A percentile compares a stretch with the other conserved stretches of the same genome.
phyloP scores from a whole-genome alignment of 2,888 invertebrate species.

The Lathronympha strigana region DNA sequence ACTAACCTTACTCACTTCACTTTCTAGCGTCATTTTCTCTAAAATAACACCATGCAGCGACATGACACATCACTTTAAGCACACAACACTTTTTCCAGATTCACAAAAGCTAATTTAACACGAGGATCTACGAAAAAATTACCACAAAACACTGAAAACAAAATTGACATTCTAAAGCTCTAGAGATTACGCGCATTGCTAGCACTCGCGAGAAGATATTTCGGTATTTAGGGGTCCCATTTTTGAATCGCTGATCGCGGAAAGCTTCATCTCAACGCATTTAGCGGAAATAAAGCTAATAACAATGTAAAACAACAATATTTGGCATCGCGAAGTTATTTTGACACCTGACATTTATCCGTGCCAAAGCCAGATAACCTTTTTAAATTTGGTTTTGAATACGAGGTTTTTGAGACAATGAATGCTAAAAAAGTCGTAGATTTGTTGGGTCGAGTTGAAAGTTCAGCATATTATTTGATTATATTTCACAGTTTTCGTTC shows the following conservation, averaged over 20 bases:
- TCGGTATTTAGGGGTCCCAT: slow-evolving; percentile 44
- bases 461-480: background rate
- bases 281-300: slow-evolving; percentile 51
- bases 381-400: slow-evolving; percentile 32
- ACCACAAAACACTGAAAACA: slow-evolving; percentile 71
- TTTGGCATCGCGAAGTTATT: slow-evolving; percentile 80
- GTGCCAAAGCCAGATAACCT: slow-evolving; percentile 39
- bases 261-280: slow-evolving; percentile 69
- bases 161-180: slow-evolving; percentile 68
- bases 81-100: slow-evolving; percentile 39
- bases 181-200: slow-evolving; percentile 48
- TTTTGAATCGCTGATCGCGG: slow-evolving; percentile 53
- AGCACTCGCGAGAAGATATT: slow-evolving; percentile 45
- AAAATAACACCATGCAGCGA: slow-evolving; percentile 23
- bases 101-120: slow-evolving; percentile 41
- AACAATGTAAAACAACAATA: slow-evolving; percentile 70
- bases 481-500: too few relatives aligned
- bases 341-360: slow-evolving; percentile 52
- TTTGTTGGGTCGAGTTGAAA: background rate
- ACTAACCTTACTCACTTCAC: slow-evolving; percentile 68
- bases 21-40: slow-evolving; percentile 36
- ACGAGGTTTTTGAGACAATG: slow-evolving; percentile 8
- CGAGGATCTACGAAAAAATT: slow-evolving; percentile 53
- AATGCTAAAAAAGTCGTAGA: background rate
- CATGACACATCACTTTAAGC: slow-evolving; percentile 20